Evolutionary conservation across 2,113 vertebrate genomes (phyloP), one percentile per base, ranked within the genome.

Genomic region (Amazona vittata): DNA sequence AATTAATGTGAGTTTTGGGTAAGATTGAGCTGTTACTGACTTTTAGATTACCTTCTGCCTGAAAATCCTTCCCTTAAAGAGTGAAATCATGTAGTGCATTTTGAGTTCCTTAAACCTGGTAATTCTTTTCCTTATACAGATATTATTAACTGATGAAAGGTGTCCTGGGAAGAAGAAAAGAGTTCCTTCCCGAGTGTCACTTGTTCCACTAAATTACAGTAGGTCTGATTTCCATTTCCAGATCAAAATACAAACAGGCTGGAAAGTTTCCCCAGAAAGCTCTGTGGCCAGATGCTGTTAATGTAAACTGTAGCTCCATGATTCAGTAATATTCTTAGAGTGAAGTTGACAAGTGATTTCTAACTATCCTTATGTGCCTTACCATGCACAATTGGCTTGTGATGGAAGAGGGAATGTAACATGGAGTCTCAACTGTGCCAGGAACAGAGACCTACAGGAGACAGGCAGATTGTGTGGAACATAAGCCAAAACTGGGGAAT

Each of bases 401-500:
- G 62, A 55, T 53, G 65, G 35, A 83, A 63, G 43, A 89, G 47
- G 25, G 44, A 76, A 84, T 57, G 24, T 28, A 75, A 41, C 25
- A 11, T 10, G 24, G 28, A 31, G 75, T 64, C 55, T 91, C 57
- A 55, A 5, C 43, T 21, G 31, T 52, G n/a, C 78, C 15, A 12
- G 5, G 65, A 82, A 20, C 33, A 31, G 62, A 82, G 43, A 16
- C 5, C 44, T 47, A 13, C 62, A 44, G 87, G 83, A 76, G 37
- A 14, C 28, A 52, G 62, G 41, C 89, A 91, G 95, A 46, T 59
- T 93, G 95, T 62, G 50, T 14, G 55, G 52, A 55, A 18, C 24
- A 39, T 26, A 28, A 71, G 89, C 94, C 94, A 95, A 70, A 87
- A 75, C 67, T 62, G 65, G 28, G 44, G 57, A 57, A 69, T 55